Evolutionary conservation across 1,140 invertebrate genomes (phyloP).

Genomic region (Neotoxoptera formosana): DNA sequence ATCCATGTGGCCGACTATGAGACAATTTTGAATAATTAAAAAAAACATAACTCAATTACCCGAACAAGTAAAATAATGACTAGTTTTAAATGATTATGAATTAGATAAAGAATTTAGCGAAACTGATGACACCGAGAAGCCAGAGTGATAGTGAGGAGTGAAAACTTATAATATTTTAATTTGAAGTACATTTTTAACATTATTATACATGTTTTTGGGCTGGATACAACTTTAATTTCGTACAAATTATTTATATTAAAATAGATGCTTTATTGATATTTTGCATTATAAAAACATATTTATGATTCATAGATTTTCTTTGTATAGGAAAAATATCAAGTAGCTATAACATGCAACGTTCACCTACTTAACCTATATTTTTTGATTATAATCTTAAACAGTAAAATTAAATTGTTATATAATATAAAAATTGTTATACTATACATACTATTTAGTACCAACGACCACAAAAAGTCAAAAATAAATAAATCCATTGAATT

Average conservation of each 20-base stretch:
- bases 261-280: too few species aligned
- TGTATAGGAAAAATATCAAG: too few species aligned
- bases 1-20: neutral
- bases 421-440: neutral
- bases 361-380: neutral
- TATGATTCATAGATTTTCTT: too few species aligned
- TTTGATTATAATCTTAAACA: neutral
- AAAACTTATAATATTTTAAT: neutral
- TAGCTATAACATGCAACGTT: too few species aligned
- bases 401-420: neutral
- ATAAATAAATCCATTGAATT: neutral
- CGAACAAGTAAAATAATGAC: neutral
- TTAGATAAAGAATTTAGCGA: neutral
- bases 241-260: too few species aligned
- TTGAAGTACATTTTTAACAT: neutral
- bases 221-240: too few species aligned
- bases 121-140: neutral
- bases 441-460: neutral
- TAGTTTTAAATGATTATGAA: neutral
- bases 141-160: neutral
- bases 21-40: neutral
- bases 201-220: too few species aligned
- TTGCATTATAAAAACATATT: too few species aligned
- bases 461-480: neutral
- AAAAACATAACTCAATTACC: neutral